These are phyloP conservation scores for Hymenochirus boettgeri DNA, from an alignment of 2,113 vertebrate species.

Conservation along the genomic window DNA sequence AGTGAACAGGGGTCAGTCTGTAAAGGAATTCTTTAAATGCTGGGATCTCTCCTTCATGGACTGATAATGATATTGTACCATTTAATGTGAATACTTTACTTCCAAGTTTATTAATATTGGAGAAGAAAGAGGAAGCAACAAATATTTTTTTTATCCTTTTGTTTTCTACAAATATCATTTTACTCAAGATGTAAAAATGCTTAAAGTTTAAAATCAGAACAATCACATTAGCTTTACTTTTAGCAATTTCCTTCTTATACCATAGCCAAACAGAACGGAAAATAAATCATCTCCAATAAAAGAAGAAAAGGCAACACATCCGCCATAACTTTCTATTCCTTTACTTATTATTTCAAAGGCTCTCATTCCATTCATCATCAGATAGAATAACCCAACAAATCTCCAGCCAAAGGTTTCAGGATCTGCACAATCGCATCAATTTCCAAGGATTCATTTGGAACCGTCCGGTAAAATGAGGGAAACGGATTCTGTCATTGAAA, in stretches of 20 bases:
- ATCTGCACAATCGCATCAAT: slow-evolving; percentile 9
- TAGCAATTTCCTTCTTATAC: background rate
- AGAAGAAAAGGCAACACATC: too few species aligned
- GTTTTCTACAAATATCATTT: background rate
- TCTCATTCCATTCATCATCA: too few species aligned
- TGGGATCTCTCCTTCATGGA: background rate
- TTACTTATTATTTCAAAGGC: too few species aligned
- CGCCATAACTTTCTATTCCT: too few species aligned
- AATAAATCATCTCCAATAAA: background rate
- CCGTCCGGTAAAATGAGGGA: slow-evolving; percentile 8
- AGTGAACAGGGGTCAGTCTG: background rate
- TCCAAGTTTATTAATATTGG: background rate
- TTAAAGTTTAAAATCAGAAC: background rate
- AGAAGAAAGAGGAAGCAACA: background rate
- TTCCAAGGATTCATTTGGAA: background rate
- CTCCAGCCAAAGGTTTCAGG: slow-evolving; percentile 17
- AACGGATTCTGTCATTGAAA: slow-evolving; percentile 2
- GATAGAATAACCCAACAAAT: slow-evolving; percentile 10
- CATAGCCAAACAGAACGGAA: too few species aligned
- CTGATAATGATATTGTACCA: background rate
- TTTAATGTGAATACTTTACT: background rate
- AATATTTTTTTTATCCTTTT: background rate
- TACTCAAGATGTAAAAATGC: background rate
- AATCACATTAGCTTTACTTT: background rate
- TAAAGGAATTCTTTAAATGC: background rate